Evolutionary conservation across 2,888 invertebrate species (phyloP).

Genomic region (Drosophila mettleri): DNA sequence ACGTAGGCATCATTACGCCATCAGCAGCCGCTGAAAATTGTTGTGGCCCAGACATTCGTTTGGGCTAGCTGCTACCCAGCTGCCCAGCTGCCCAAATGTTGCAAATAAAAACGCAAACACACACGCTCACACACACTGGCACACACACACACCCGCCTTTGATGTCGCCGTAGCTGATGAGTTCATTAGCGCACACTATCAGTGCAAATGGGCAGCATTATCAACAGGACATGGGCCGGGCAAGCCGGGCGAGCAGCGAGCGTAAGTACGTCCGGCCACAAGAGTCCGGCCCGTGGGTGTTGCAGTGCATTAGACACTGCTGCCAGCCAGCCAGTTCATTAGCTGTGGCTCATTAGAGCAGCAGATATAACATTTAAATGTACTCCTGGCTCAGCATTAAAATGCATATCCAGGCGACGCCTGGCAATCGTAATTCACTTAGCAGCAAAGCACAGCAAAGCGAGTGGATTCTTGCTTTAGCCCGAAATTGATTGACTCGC

Average conservation of each 20-base stretch:
- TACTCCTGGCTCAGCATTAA: conserved; percentile 37
- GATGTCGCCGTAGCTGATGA: conserved; percentile 71
- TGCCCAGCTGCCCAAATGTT: conserved; percentile 42
- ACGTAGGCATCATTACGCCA: conserved; percentile 81
- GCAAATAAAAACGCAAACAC: conserved; percentile 62
- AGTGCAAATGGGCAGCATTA: conserved; percentile 64
- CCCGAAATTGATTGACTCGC: conserved; percentile 73
- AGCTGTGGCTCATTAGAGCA: conserved; percentile 71
- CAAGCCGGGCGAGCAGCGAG: conserved; percentile 15
- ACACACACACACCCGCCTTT: conserved; percentile 33
- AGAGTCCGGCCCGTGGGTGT: conserved; percentile 60
- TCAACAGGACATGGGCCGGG: conserved; percentile 36
- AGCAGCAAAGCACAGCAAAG: conserved; percentile 14
- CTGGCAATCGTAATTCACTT: conserved; percentile 53
- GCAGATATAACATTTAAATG: conserved; percentile 51
- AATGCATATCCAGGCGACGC: conserved; percentile 35
- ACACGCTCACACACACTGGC: conserved; percentile 16
- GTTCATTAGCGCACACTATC: conserved; percentile 79
- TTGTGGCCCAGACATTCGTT: conserved; percentile 8
- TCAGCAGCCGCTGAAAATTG: conserved; percentile 43
- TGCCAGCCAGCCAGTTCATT: conserved; percentile 76
- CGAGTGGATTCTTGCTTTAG: conserved; percentile 3
- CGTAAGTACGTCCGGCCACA: conserved; percentile 50
- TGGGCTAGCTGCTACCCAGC: conserved; percentile 20
- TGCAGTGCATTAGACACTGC: conserved; percentile 70